phyloP scores from a whole-genome alignment of 2,888 invertebrate genomes.

The Cerastoderma edule region DNA sequence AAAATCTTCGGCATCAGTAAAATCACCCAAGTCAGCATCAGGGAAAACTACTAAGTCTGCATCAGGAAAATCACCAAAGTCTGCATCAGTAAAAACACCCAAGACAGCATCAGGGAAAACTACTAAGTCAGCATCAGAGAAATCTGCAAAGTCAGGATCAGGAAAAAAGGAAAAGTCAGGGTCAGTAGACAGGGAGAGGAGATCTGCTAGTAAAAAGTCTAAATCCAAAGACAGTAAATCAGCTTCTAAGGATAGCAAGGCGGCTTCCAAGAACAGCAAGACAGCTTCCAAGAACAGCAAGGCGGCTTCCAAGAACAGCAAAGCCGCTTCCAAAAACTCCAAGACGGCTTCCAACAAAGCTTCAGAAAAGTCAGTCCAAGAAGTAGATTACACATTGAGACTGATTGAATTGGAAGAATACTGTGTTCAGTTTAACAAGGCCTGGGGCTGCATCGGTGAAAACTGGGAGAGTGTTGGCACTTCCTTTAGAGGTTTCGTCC shows the following conservation, averaged over 20 bases:
- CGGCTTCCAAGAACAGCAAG: no score
- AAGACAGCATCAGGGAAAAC: not conserved
- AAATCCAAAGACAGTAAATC: no score
- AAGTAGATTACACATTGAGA: not conserved
- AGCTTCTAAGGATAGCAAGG: no score
- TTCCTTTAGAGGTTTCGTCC: constrained; percentile 6
- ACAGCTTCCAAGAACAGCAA: no score
- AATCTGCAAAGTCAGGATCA: not conserved
- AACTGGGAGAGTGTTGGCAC: constrained; percentile 20
- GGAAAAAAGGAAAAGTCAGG: not conserved
- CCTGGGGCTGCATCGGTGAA: constrained; percentile 35
- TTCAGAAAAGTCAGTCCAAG: constrained; percentile 17
- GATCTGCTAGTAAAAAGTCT: no score
- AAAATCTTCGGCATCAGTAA: not conserved
- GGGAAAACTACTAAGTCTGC: not conserved
- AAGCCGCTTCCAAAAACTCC: constrained; percentile 6
- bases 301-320: no score
- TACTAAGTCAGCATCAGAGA: not conserved
- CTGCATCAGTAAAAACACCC: not conserved
- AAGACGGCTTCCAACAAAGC: not conserved
- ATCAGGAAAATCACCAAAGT: not conserved
- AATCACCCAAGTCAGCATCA: not conserved
- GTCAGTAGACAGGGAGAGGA: no score
- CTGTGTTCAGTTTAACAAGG: constrained; percentile 26
- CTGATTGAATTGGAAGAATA: constrained; percentile 24